These are phyloP conservation scores for Andrena cerasifolii DNA, from an alignment of 1,140 invertebrate genomes.

Conservation along the genomic window DNA sequence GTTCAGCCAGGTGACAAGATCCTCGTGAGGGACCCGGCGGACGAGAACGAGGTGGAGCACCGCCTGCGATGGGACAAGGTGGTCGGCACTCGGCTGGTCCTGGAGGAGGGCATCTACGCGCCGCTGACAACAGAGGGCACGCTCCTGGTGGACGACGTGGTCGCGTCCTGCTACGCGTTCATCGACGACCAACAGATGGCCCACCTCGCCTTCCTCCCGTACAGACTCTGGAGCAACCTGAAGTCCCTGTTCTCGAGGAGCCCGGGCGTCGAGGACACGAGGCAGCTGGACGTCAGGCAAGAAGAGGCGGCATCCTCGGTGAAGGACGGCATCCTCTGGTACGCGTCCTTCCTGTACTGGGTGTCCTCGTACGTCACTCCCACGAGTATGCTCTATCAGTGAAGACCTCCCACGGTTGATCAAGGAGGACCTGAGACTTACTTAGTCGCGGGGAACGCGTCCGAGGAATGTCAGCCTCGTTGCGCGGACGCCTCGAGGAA, in stretches of 20 bases:
- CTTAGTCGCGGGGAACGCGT: conserved; percentile 30
- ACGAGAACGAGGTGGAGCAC: conserved; percentile 72
- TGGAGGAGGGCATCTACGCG: conserved; percentile 91
- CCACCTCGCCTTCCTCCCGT: conserved; percentile 91
- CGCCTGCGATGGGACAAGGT: conserved; percentile 84
- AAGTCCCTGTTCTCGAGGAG: conserved; percentile 68
- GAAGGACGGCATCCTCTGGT: conserved; percentile 91
- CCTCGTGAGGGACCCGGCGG: conserved; percentile 78
- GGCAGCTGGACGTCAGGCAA: conserved; percentile 38
- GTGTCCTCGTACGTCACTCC: conserved; percentile 88
- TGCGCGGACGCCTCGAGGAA: conserved; percentile 1
- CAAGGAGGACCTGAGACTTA: not conserved
- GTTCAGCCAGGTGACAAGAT: conserved; percentile 83
- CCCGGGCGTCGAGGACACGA: conserved; percentile 32
- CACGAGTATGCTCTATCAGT: conserved; percentile 71
- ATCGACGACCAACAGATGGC: conserved; percentile 92
- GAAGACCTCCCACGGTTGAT: not conserved
- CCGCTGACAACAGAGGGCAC: conserved; percentile 94
- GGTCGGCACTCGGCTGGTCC: conserved; percentile 83
- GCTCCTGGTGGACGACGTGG: conserved; percentile 93
- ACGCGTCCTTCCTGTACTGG: conserved; percentile 90
- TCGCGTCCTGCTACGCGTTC: conserved; percentile 97
- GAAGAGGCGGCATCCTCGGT: conserved; percentile 17
- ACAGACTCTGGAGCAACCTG: conserved; percentile 85
- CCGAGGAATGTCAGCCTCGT: conserved; percentile 4